Base-by-base conservation (phyloP, 2,888 invertebrate genomes). In the Loripinus fragilis region DNA sequence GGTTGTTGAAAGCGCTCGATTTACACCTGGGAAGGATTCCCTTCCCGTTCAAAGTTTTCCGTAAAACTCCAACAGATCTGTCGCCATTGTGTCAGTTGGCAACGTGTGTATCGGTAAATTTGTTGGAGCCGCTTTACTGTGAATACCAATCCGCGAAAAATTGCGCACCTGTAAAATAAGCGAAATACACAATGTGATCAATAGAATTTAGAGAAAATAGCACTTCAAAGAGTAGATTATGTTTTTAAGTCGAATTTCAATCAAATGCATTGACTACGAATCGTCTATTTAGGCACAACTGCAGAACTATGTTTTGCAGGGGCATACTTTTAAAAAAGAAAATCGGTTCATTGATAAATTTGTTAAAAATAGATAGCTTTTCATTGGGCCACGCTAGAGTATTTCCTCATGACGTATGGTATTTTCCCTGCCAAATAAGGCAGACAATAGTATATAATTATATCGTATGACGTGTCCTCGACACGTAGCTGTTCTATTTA, bases 81-180 rank as follows among this genome's bases (percentile, higher is more conserved):
- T 84, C 85, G 86, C 88, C 88, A 88, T 88, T 87, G 86, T 88
- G 85, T 60, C 79, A 85, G 80, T 79, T 86, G 86, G 85, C 88
- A 86, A 88, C 87, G 87, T 87, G 87, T 86, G 81, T 52, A 83
- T 72, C 30, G 60, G 60, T 50, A 66, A 42, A 70, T 42, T 66
- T 60, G 65, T 25, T 33, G 52, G n/a, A 45, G 50, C 71, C 80
- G 35, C 42, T 72, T 73, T 72, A 73, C 77, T 1, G 1, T 17
- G 33, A 67, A 41, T 67, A 67, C 42, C n/a, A 41, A 15, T 67
- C 23, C 67, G 67, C 67, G 2, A 38, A 42, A 25, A 38, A 8
- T 20, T 67, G 35, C 65, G 65, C 65, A 65, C 17, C 41, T 8
- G 12, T n/a, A 33, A 65, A 65, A 33, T 33, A 33, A 33, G 3